Percentiles rank a stretch among this genome's conserved stretches.
Evolutionary conservation across 2,888 invertebrate species (phyloP).

Genomic region (Cylloceria caligata): DNA sequence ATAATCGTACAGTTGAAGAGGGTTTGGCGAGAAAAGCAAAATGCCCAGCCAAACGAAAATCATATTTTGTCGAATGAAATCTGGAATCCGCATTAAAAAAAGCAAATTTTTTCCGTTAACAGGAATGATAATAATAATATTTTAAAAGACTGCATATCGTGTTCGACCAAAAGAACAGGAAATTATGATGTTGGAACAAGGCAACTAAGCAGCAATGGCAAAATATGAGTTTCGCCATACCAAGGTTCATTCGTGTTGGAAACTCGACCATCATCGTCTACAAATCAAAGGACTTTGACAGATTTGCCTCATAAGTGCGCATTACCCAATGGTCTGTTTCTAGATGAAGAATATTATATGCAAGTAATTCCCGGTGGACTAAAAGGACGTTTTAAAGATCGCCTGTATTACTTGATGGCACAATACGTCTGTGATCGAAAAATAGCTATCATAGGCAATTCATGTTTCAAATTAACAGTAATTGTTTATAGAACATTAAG

Average conservation of each 20-base stretch:
- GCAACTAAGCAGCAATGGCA: not conserved
- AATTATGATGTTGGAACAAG: no score
- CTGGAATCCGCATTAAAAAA: not conserved
- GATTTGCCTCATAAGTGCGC: not conserved
- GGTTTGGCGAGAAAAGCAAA: not conserved
- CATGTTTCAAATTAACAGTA: not conserved
- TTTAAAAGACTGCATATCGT: not conserved
- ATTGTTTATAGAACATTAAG: slow-evolving; percentile 22
- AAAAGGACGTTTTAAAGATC: not conserved
- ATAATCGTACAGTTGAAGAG: slow-evolving; percentile 4
- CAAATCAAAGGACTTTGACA: not conserved
- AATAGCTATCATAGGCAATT: not conserved
- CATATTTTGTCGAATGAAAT: not conserved
- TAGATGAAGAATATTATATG: slow-evolving; percentile 8
- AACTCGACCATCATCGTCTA: not conserved
- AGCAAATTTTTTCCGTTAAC: not conserved
- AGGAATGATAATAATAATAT: not conserved
- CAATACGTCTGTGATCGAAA: not conserved
- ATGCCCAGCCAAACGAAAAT: slow-evolving; percentile 12
- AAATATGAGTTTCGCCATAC: not conserved
- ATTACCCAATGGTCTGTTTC: not conserved
- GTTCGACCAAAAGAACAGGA: no score
- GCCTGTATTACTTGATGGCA: not conserved
- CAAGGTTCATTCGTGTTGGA: no score
- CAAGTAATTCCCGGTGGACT: not conserved